Conservation (phyloP, 2,113 vertebrate species). For the Archocentrus centrarchus region DNA sequence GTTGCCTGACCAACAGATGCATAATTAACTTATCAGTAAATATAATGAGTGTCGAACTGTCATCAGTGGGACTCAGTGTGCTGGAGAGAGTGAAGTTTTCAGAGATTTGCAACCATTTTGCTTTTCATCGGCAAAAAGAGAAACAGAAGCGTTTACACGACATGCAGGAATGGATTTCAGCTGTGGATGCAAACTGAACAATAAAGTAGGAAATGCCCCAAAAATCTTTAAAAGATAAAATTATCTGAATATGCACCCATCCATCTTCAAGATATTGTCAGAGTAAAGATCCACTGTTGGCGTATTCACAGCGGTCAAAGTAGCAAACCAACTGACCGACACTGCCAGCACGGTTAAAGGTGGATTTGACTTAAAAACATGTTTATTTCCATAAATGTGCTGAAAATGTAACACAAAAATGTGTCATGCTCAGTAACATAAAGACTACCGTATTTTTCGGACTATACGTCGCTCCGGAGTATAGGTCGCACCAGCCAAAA, state of each 20-base stretch:
- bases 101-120: background rate
- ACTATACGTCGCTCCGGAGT: too few species aligned
- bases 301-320: background rate
- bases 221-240: background rate
- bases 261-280: background rate
- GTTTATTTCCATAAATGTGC: background rate
- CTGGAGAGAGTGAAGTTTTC: background rate
- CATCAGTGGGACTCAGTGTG: rapidly evolving
- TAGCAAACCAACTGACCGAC: rapidly evolving
- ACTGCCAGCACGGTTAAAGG: background rate
- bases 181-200: background rate
- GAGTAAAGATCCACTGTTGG: rapidly evolving
- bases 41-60: background rate
- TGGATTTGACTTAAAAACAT: background rate
- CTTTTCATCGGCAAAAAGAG: too few species aligned
- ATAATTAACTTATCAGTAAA: background rate
- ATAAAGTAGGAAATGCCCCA: rapidly evolving
- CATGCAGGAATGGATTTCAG: background rate
- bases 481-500: too few species aligned
- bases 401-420: background rate
- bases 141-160: rapidly evolving
- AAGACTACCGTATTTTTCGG: too few species aligned
- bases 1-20: background rate
- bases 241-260: background rate
- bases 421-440: background rate